These are phyloP conservation scores for Psittacula cyanocephala DNA, from an alignment of 2,113 vertebrate genomes.

Conservation along the genomic window DNA sequence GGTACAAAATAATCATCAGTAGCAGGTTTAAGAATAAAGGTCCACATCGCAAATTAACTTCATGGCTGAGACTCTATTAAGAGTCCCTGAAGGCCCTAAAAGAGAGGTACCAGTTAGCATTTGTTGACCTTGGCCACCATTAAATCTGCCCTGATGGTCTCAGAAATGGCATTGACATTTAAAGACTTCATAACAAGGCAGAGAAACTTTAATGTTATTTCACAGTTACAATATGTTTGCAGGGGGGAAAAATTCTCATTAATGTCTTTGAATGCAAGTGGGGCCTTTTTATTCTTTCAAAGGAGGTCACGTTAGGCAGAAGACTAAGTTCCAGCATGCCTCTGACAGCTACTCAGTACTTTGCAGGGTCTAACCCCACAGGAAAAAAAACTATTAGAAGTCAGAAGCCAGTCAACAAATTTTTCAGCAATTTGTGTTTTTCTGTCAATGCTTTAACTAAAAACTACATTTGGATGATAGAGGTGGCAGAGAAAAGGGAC, in stretches of 20 bases:
- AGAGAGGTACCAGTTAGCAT: constrained; percentile 60
- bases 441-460: not conserved
- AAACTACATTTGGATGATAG: not conserved
- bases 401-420: not conserved
- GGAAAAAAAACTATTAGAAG: not conserved
- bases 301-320: not conserved
- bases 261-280: constrained; percentile 23
- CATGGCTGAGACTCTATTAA: constrained; percentile 54
- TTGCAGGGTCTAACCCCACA: not conserved
- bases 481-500: not conserved
- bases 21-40: constrained; percentile 44
- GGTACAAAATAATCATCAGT: constrained; percentile 44
- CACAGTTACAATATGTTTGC: constrained; percentile 54
- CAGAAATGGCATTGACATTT: constrained; percentile 67
- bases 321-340: not conserved
- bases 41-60: constrained; percentile 56
- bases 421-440: not conserved
- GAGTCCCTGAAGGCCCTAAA: constrained; percentile 45
- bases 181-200: constrained; percentile 66
- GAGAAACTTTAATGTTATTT: constrained; percentile 67
- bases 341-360: not conserved
- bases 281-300: not conserved
- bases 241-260: constrained; percentile 45
- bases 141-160: constrained; percentile 64
- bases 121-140: constrained; percentile 55